Evolutionary conservation across 1,140 invertebrate species (phyloP), one percentile per base, ranked within the genome.

Genomic region (Papilio helenus): DNA sequence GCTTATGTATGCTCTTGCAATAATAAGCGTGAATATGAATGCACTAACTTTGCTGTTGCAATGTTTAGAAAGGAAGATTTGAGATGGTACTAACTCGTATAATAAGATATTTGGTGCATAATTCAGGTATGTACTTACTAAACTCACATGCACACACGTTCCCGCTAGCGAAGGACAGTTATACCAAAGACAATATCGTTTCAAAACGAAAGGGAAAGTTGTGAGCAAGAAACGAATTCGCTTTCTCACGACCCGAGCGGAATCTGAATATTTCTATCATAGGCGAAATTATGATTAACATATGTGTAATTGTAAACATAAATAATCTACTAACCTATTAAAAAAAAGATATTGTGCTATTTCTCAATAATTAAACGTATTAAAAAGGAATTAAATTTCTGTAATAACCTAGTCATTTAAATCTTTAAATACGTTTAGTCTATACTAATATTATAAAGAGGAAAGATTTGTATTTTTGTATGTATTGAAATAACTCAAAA

Each of bases 141-240:
- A 10, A n/a, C 14, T n/a, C 0, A 42, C 34, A 39, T 72, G n/a
- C 34, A 72, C 42, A 73, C 72, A 46, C n/a, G n/a, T 23, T 26
- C 23, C n/a, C 4, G 20, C 44, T 44, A 20, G 71, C 44, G 9
- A 74, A 74, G 72, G 72, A 74, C 42, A 44, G 44, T 26, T 10
- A 44, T 44, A 74, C 44, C 23, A 49, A 74, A 74, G 20, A 79
- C 79, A 81, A 79, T 81, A 76, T 77, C 44, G 18, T 29, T 76
- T 58, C 49, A 58, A 44, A 82, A 79, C 72, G 58, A 81, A 84
- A 83, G 85, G 83, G 82, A 86, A 86, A 84, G 83, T 82, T 72
- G 39, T 42, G 76, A 80, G 68, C 74, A 80, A 82, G 81, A 82
- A 83, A 82, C 61, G 58, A 49, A 46, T 80, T 80, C 65, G 55